Evolutionary conservation across 2,113 vertebrate genomes (phyloP), one percentile per base, ranked within the genome.

Genomic region (Cyanoramphus novaezelandiae): DNA sequence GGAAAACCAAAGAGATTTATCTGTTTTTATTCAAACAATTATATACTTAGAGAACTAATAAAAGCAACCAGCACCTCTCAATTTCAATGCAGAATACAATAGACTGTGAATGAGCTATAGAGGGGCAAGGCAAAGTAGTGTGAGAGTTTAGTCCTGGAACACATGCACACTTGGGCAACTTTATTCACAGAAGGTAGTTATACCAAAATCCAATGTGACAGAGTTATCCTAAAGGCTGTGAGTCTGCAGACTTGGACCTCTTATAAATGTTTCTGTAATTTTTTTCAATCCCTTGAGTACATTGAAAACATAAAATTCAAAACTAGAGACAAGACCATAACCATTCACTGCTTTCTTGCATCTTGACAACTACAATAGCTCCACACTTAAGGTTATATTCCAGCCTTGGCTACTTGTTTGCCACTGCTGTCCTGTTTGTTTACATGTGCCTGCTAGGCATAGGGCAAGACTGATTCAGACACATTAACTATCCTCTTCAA

Each of bases 171-270:
- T 13, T 17, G 13, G 49, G 24, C 47, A 53, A n/a, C 16, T 24
- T 70, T 24, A n/a, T 37, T 82, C 49, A 74, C 35, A 69, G 29
- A 46, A 46, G 9, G 4, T 25, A 71, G 6, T 67, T 76, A 52
- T 43, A 63, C 5, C 5, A 52, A 69, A 27, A 74, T 1, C 1
- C n/a, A 23, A 0, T 1, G 10, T 24, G 47, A 41, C 59, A 64
- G 41, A 41, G 35, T 18, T 53, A 35, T 29, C 24, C 43, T 43
- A 39, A 62, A 53, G 11, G 10, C 27, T 84, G 8, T 28, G 31
- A 68, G 35, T 9, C 20, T 81, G 19, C 41, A 63, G 37, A 71
- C 8, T 24, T 50, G 41, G 7, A 46, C 7, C 5, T 76, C 41
- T 67, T 9, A 71, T 23, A 15, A 59, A 7, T n/a, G 41, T 50